These are phyloP conservation scores for Dendroctonus ponderosae DNA, from an alignment of 1,140 invertebrate genomes.

Conservation along the genomic window DNA sequence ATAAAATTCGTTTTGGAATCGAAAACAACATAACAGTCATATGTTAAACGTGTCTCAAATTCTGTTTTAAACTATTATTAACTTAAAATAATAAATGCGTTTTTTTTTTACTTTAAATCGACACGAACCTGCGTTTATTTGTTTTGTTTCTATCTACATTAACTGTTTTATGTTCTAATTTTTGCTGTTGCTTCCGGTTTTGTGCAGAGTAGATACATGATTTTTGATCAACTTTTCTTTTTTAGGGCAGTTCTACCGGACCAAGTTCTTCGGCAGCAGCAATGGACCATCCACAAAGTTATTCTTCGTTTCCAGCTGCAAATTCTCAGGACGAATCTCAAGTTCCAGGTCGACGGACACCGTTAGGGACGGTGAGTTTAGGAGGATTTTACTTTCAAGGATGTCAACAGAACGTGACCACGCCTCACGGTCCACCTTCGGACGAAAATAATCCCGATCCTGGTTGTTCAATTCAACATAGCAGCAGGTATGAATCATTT, in stretches of 20 bases:
- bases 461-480: slow-evolving; percentile 52
- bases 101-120: too few relatives aligned
- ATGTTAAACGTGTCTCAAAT: too few relatives aligned
- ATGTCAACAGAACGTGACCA: slow-evolving; percentile 49
- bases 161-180: not conserved
- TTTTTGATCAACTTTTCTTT: not conserved
- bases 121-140: too few relatives aligned
- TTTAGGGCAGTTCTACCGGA: slow-evolving; percentile 37
- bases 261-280: slow-evolving; percentile 49
- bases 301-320: slow-evolving; percentile 38
- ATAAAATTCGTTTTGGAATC: too few relatives aligned
- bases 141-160: too few relatives aligned
- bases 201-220: too few relatives aligned
- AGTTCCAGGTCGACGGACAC: slow-evolving; percentile 72
- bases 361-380: slow-evolving; percentile 75
- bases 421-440: slow-evolving; percentile 58
- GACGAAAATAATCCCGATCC: slow-evolving; percentile 78
- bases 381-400: slow-evolving; percentile 75
- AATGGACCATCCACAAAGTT: slow-evolving; percentile 39
- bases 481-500: slow-evolving; percentile 42
- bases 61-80: not conserved
- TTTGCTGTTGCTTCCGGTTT: not conserved
- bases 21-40: too few relatives aligned
- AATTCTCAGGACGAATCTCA: slow-evolving; percentile 57
- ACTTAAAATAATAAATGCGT: not conserved